A percentile compares a stretch with the other conserved stretches of the same genome.
phyloP scores from a whole-genome alignment of 2,113 vertebrate genomes.

The Vulpes vulpes region DNA sequence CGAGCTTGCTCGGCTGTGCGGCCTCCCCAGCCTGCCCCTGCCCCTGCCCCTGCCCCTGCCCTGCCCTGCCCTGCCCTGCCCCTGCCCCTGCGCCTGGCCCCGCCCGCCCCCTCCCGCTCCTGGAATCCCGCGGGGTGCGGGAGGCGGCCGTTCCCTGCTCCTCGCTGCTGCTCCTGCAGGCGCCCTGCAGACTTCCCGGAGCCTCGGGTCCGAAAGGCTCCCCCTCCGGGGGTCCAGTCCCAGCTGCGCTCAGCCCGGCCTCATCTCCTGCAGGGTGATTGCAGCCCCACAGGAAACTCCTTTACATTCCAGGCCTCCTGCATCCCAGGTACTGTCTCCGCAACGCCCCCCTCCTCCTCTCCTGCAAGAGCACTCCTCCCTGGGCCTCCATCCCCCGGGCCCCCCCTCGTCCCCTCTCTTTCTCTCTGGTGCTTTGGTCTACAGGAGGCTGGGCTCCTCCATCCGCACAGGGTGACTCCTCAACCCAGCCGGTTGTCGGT shows the following conservation, averaged over 20 bases:
- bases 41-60: no score
- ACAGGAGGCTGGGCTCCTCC: not conserved
- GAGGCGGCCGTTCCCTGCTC: accelerated
- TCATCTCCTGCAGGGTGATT: conserved; percentile 23
- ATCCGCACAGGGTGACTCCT: not conserved
- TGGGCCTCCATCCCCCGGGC: not conserved
- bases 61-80: no score
- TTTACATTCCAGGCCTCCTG: not conserved
- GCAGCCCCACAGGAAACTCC: not conserved
- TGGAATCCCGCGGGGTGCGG: not conserved
- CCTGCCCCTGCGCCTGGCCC: not conserved
- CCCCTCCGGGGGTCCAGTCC: not conserved
- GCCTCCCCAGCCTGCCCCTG: not conserved
- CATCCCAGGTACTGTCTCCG: not conserved
- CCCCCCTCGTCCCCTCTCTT: not conserved
- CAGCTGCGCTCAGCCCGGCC: not conserved
- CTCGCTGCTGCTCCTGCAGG: not conserved
- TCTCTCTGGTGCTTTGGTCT: not conserved
- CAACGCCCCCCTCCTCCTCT: not conserved
- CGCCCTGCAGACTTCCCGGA: conserved; percentile 10
- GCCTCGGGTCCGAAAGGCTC: not conserved
- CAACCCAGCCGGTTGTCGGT: not conserved
- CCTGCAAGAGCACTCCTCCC: not conserved
- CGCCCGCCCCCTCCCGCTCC: not conserved
- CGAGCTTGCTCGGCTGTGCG: not conserved